A percentile compares a stretch with the other conserved stretches of the same genome.
phyloP scores from a whole-genome alignment of 2,888 invertebrate genomes.

The Drosophila prostipennis region DNA sequence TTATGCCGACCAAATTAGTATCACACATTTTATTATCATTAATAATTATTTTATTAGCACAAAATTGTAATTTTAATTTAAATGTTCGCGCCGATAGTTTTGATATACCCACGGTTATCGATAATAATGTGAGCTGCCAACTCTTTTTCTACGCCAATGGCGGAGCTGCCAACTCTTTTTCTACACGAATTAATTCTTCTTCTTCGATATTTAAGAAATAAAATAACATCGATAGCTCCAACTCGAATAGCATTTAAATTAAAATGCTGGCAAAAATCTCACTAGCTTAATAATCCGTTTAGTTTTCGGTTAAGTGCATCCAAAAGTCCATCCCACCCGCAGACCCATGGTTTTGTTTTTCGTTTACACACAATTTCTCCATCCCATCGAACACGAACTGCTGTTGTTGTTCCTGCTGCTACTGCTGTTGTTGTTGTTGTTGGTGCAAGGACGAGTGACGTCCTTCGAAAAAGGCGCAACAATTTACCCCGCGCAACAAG shows the following conservation, averaged over 20 bases:
- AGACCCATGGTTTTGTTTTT: neutral
- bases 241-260: conserved; percentile 6
- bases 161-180: too few species aligned
- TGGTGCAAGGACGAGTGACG: conserved; percentile 47
- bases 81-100: too few species aligned
- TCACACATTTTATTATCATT: too few species aligned
- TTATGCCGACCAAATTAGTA: too few species aligned
- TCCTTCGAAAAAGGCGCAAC: conserved; percentile 70
- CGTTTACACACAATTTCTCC: neutral
- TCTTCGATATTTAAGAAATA: too few species aligned
- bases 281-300: conserved; percentile 44
- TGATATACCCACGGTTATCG: too few species aligned
- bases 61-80: too few species aligned
- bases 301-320: conserved; percentile 35
- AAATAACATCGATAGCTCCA: neutral
- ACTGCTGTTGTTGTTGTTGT: conserved; percentile 20
- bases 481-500: conserved; percentile 72
- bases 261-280: conserved; percentile 50
- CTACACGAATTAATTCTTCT: too few species aligned
- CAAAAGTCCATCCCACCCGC: conserved; percentile 3
- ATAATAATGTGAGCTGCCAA: too few species aligned
- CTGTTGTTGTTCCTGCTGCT: conserved; percentile 1
- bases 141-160: too few species aligned
- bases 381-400: conserved; percentile 18
- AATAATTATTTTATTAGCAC: too few species aligned